Percentiles rank a stretch among this genome's conserved stretches.
phyloP scores from a whole-genome alignment of 2,888 invertebrate species.

The Ariolimax columbianus region DNA sequence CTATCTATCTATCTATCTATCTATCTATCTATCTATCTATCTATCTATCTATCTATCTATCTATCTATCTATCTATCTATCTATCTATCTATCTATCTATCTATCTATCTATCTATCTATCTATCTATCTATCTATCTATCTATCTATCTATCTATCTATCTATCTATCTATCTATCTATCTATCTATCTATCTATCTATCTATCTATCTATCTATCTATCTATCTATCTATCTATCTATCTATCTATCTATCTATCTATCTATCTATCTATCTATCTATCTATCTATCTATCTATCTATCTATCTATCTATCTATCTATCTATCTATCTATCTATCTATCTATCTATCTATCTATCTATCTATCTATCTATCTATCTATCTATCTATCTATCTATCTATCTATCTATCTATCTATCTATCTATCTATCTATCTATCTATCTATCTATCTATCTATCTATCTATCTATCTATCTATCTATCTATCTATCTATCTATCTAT shows the following conservation, averaged over 20 bases:
- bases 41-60: neutral
- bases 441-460: too few species aligned
- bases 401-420: too few species aligned
- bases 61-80: slow-evolving; percentile 1
- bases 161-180: slow-evolving; percentile 1
- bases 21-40: neutral
- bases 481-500: too few species aligned
- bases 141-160: slow-evolving; percentile 10
- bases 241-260: neutral
- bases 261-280: neutral
- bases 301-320: neutral
- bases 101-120: neutral
- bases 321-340: too few species aligned
- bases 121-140: neutral
- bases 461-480: too few species aligned
- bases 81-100: neutral
- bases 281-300: neutral
- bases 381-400: too few species aligned
- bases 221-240: slow-evolving; percentile 19
- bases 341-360: too few species aligned
- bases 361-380: too few species aligned
- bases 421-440: too few species aligned
- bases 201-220: neutral
- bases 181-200: neutral
- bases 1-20: neutral